phyloP scores from a whole-genome alignment of 2,888 invertebrate species.

The Drosophila merina region DNA sequence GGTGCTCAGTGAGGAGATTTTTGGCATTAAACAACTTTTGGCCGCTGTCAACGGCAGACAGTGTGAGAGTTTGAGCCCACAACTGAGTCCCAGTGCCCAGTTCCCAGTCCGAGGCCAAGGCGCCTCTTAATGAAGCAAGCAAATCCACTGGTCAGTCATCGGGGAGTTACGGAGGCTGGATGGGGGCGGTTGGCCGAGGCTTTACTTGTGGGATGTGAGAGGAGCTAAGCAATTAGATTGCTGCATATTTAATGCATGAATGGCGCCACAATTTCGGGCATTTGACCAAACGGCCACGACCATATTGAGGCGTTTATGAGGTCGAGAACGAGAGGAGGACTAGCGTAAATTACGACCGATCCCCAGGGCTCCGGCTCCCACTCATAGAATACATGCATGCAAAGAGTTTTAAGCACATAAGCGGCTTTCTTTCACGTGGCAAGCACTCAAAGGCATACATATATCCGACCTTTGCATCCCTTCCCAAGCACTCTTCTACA shows the following conservation, averaged over 20 bases:
- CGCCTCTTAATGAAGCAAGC: constrained; percentile 70
- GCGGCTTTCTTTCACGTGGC: constrained; percentile 59
- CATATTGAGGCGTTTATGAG: constrained; percentile 70
- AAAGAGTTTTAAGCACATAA: constrained; percentile 57
- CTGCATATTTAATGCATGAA: constrained; percentile 77
- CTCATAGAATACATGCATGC: constrained; percentile 41
- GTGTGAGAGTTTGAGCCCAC: constrained; percentile 18
- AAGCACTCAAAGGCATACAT: constrained; percentile 9
- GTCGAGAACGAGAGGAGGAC: constrained; percentile 9
- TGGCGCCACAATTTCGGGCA: constrained; percentile 65
- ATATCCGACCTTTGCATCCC: constrained; percentile 5
- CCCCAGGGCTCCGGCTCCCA: constrained; percentile 22
- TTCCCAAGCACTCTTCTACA: constrained; percentile 7
- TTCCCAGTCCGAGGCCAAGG: constrained; percentile 7
- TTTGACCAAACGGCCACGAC: constrained; percentile 62
- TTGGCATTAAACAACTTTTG: constrained; percentile 71
- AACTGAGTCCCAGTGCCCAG: not conserved
- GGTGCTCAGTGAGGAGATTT: constrained; percentile 51
- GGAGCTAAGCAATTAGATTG: constrained; percentile 73
- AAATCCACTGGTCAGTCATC: constrained; percentile 70
- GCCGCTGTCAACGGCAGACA: constrained; percentile 68
- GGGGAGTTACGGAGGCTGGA: constrained; percentile 9
- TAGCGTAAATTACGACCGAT: constrained; percentile 36
- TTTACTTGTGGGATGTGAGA: constrained; percentile 7
- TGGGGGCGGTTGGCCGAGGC: not conserved